Evolutionary conservation across 2,113 vertebrate species (phyloP), one percentile per base, ranked within the genome.

Genomic region (Myxocyprinus asiaticus): DNA sequence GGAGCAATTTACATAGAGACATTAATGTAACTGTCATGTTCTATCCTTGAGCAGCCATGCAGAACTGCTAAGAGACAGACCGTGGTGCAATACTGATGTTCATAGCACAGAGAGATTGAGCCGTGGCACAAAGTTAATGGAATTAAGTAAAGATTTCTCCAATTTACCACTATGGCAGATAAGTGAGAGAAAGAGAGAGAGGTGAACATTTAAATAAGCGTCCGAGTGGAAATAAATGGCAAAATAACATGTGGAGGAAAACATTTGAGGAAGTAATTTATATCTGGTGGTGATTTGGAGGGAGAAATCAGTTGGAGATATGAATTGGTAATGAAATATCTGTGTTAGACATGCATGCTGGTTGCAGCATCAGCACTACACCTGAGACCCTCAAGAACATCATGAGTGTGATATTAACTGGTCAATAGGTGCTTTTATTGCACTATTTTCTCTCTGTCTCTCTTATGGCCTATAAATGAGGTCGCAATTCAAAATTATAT

Each of bases 1-100:
- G 90, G 92, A 94, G 94, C 93, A 94, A 96, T 95, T 95, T 96
- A 94, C 91, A 92, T 91, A 90, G 90, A 89, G 92, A 94, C 94
- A 94, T 96, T 96, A 95, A 94, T 96, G 94, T 95, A 96, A 94
- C 94, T 96, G 95, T 96, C 95, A 95, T 96, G 95, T 96, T 95
- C 92, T 90, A 95, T 95, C 93, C 87, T 90, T 88, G 88, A 86
- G 92, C 95, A 79, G 87, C 91, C 94, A 92, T 90, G 95, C 95
- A 93, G 94, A 97, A 96, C 94, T 88, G 85, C 91, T 93, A 85
- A 91, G 92, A 95, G 94, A 94, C 93, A 93, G 78, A 91, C 86
- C 87, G 84, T 87, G 83, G 89, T 86, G 85, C 76, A 89, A 89
- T 92, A 89, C 89, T 91, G 93, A 94, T 91, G 94, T 91, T 89